Conservation (phyloP, 2,888 invertebrate genomes). For the Actias luna region DNA sequence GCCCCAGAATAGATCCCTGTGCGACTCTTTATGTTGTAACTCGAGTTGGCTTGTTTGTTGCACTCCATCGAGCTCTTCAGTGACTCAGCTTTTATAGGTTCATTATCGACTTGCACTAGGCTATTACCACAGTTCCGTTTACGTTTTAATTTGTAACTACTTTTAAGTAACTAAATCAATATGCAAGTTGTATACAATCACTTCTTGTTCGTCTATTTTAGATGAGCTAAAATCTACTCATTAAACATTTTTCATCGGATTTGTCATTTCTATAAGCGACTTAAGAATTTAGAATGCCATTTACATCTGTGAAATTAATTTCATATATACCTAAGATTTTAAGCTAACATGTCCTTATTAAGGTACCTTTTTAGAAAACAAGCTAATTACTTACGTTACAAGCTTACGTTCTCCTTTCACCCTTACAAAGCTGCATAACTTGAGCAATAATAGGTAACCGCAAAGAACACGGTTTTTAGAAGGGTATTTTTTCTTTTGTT, state of each 20-base stretch:
- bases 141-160: not conserved
- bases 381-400: too few species aligned
- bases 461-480: too few species aligned
- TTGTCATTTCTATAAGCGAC: not conserved
- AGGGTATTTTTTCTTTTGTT: too few species aligned
- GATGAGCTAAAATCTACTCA: not conserved
- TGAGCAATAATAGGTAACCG: too few species aligned
- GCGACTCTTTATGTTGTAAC: conserved; percentile 70
- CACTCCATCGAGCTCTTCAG: conserved; percentile 6
- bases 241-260: not conserved
- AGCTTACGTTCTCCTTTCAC: too few species aligned
- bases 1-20: conserved; percentile 77
- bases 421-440: too few species aligned
- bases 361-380: too few species aligned
- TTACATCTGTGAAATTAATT: not conserved
- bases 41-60: conserved; percentile 31
- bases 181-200: not conserved
- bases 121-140: not conserved
- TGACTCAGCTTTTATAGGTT: conserved; percentile 17
- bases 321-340: not conserved
- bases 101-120: conserved; percentile 12
- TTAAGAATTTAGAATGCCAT: not conserved
- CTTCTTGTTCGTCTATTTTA: not conserved
- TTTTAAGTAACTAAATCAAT: not conserved
- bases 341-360: too few species aligned